These are phyloP conservation scores for Thalassaphorura encarpata DNA, from an alignment of 1,140 invertebrate species.

Conservation along the genomic window DNA sequence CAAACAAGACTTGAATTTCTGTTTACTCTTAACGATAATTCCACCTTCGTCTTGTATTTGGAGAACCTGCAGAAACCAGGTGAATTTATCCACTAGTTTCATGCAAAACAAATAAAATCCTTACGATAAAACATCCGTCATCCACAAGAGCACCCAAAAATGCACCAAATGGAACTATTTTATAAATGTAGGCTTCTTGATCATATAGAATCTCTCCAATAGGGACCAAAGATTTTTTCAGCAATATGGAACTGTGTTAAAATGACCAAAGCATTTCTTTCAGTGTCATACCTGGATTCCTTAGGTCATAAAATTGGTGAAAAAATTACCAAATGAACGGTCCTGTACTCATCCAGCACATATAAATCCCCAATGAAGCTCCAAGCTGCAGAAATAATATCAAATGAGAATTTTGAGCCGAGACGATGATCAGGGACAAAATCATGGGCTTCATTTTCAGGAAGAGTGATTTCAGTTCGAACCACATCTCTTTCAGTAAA, in stretches of 20 bases:
- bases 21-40: not conserved
- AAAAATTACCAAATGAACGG: slow-evolving; percentile 17
- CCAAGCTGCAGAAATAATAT: slow-evolving; percentile 21
- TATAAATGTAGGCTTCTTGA: not conserved
- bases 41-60: not conserved
- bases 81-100: not conserved
- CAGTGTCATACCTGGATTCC: too few relatives aligned
- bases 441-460: not conserved
- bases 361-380: slow-evolving; percentile 12
- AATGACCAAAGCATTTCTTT: not conserved
- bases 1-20: not conserved
- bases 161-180: not conserved
- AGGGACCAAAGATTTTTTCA: not conserved
- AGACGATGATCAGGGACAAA: not conserved
- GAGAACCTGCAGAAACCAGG: slow-evolving; percentile 1
- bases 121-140: not conserved
- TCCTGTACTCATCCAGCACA: slow-evolving; percentile 11
- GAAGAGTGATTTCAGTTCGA: slow-evolving; percentile 18
- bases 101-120: not conserved
- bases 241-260: not conserved
- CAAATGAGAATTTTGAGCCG: not conserved
- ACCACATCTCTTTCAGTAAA: slow-evolving; percentile 23
- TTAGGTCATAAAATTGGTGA: too few relatives aligned
- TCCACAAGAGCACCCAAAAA: not conserved
- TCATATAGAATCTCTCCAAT: not conserved